Conservation (phyloP, 2,113 vertebrate species). For the Origma solitaria region DNA sequence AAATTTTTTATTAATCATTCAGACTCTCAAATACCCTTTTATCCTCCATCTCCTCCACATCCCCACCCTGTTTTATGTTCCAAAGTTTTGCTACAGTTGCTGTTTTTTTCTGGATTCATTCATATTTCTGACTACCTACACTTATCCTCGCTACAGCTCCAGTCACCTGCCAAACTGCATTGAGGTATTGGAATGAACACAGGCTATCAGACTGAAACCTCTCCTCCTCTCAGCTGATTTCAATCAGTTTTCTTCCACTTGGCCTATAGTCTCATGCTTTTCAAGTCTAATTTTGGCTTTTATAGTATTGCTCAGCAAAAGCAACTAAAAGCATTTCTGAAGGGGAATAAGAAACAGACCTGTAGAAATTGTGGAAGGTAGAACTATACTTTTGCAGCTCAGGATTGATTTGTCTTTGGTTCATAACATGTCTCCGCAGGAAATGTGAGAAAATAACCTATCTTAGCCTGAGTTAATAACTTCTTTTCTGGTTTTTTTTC, state of each 20-base stretch:
- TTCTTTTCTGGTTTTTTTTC: background rate
- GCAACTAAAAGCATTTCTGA: background rate
- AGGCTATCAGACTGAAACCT: background rate
- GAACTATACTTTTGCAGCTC: background rate
- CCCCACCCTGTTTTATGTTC: fast-evolving
- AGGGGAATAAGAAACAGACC: conserved; percentile 10
- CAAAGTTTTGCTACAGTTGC: background rate
- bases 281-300: conserved; percentile 21
- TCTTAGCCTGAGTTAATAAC: conserved; percentile 6
- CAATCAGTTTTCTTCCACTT: background rate
- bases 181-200: background rate
- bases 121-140: background rate
- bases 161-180: background rate
- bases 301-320: background rate
- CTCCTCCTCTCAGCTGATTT: background rate
- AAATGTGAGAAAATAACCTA: conserved; percentile 36
- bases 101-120: background rate
- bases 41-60: background rate
- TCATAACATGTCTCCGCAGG: background rate
- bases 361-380: background rate
- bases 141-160: background rate
- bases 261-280: background rate
- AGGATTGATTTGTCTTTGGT: conserved; percentile 34
- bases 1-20: background rate
- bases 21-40: background rate